Percentiles rank a stretch among this genome's conserved stretches.
Evolutionary conservation across 2,888 invertebrate genomes (phyloP).

Genomic region (Apoderus coryli): DNA sequence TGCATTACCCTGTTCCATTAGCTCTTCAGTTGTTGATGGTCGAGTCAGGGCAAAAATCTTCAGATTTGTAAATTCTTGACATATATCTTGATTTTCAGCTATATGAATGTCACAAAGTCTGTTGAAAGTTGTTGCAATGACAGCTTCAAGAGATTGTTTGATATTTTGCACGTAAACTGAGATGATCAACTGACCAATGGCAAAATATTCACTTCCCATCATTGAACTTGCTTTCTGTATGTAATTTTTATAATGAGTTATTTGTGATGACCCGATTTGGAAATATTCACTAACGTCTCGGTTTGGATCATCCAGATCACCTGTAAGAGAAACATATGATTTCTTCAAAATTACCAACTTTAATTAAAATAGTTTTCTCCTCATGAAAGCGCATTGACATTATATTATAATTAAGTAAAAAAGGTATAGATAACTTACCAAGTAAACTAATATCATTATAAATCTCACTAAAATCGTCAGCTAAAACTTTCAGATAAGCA

Average conservation of each 20-base stretch:
- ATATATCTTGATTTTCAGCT: constrained; percentile 51
- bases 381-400: too few relatives aligned
- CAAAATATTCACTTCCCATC: constrained; percentile 53
- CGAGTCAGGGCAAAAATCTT: constrained; percentile 51
- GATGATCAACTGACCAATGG: constrained; percentile 47
- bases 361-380: too few relatives aligned
- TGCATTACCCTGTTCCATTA: constrained; percentile 62
- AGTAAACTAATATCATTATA: constrained; percentile 10
- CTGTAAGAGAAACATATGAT: constrained; percentile 4
- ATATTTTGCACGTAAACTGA: constrained; percentile 46
- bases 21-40: constrained; percentile 65
- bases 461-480: constrained; percentile 40
- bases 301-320: constrained; percentile 1
- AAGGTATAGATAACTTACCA: constrained; percentile 8
- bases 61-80: constrained; percentile 56
- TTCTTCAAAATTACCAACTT: too few relatives aligned
- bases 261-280: constrained; percentile 44
- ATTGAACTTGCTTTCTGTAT: constrained; percentile 45
- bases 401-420: too few relatives aligned
- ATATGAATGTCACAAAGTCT: constrained; percentile 50
- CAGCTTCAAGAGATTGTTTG: constrained; percentile 40
- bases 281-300: constrained; percentile 35
- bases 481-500: constrained; percentile 39
- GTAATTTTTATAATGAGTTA: constrained; percentile 43
- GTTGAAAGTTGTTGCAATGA: constrained; percentile 45